phyloP scores from a whole-genome alignment of 2,113 vertebrate genomes.

The Seriola dumerili region DNA sequence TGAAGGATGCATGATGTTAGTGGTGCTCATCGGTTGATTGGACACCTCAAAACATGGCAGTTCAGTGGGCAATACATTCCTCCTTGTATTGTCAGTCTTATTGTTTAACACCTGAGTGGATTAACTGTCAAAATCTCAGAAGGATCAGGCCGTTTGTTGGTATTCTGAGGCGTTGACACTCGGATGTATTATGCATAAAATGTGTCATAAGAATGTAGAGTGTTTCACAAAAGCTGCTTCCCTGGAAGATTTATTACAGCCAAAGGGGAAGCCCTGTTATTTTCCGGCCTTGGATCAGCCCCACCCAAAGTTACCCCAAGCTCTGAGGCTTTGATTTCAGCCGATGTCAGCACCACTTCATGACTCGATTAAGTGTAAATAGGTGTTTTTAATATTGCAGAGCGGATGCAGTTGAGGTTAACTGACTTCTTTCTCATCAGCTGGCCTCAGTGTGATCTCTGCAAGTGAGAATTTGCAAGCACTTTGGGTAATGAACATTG shows the following conservation, averaged over 20 bases:
- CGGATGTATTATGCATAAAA: background rate
- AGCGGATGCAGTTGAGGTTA: conserved; percentile 26
- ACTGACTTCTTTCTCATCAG: conserved; percentile 19
- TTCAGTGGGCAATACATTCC: background rate
- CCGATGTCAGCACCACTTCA: conserved; percentile 29
- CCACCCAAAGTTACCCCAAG: conserved; percentile 17
- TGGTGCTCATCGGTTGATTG: conserved; percentile 32
- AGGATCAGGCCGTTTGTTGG: background rate
- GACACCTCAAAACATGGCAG: conserved; percentile 9
- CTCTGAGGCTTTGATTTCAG: conserved; percentile 20
- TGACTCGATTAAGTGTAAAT: conserved; percentile 66
- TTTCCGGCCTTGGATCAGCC: conserved; percentile 18
- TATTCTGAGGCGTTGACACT: background rate
- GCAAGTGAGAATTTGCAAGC: conserved; percentile 53
- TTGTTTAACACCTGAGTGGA: background rate
- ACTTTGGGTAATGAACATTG: conserved; percentile 58
- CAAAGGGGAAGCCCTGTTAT: conserved; percentile 28
- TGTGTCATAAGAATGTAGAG: background rate
- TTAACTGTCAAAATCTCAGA: background rate
- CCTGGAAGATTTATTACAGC: background rate
- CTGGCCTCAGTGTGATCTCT: conserved; percentile 41
- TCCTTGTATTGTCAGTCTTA: background rate
- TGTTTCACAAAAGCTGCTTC: conserved; percentile 23
- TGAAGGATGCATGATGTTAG: conserved; percentile 31
- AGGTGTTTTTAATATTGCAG: conserved; percentile 39